Evolutionary conservation across 2,888 invertebrate species (phyloP).

Genomic region (Mythimna pallens): DNA sequence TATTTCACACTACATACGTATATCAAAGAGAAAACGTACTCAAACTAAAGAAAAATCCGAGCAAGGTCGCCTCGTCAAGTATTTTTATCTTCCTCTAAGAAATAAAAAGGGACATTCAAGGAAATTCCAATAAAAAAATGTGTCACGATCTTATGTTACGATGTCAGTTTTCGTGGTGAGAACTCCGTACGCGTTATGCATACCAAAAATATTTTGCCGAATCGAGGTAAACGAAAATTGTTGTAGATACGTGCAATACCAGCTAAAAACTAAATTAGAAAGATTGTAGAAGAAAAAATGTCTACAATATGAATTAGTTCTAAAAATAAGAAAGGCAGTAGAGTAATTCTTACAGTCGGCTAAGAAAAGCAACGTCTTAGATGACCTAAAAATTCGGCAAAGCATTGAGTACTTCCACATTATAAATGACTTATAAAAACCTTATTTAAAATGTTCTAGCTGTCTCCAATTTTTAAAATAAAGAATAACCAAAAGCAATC

Average conservation of each 20-base stretch:
- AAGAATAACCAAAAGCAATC: slow-evolving; percentile 1
- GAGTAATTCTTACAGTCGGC: neutral
- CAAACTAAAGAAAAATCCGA: neutral
- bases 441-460: slow-evolving; percentile 10
- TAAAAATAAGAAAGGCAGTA: slow-evolving; percentile 7
- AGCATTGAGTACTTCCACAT: neutral
- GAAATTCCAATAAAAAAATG: slow-evolving; percentile 21
- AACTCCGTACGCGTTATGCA: slow-evolving; percentile 12
- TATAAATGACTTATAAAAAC: neutral
- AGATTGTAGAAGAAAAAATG: neutral
- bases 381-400: slow-evolving; percentile 37
- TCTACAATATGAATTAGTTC: neutral
- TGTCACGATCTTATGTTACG: slow-evolving; percentile 21
- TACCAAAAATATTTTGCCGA: slow-evolving; percentile 7
- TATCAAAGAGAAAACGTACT: neutral
- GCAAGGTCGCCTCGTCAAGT: slow-evolving; percentile 5
- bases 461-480: slow-evolving; percentile 9
- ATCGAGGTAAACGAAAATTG: neutral
- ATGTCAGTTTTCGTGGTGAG: neutral
- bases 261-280: slow-evolving; percentile 4
- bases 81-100: neutral
- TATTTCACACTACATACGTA: neutral
- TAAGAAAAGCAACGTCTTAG: slow-evolving; percentile 10
- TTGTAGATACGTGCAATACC: neutral
- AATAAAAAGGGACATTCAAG: slow-evolving; percentile 12